phyloP scores from a whole-genome alignment of 2,888 invertebrate species.

The Tetragonula carbonaria region DNA sequence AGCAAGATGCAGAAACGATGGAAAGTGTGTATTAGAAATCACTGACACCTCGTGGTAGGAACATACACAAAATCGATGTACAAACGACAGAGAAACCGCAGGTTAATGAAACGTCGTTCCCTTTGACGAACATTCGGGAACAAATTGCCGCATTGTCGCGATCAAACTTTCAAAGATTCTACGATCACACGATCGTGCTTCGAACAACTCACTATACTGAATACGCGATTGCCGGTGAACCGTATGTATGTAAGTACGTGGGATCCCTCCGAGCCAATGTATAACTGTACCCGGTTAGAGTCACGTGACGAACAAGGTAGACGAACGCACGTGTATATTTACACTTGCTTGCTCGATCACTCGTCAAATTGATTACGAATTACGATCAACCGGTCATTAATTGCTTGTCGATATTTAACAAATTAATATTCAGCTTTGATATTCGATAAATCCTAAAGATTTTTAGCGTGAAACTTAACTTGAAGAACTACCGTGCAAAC shows the following conservation, averaged over 20 bases:
- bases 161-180: constrained; percentile 52
- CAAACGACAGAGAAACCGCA: constrained; percentile 1
- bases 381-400: constrained; percentile 4
- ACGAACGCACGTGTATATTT: constrained; percentile 45
- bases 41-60: neutral
- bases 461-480: no score
- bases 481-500: no score
- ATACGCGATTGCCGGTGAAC: constrained; percentile 19
- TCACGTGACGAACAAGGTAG: constrained; percentile 45
- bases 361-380: neutral
- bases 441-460: neutral
- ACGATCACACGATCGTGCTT: constrained; percentile 36
- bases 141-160: constrained; percentile 34
- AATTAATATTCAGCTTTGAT: neutral
- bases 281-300: constrained; percentile 61
- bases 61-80: neutral
- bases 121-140: neutral
- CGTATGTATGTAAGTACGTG: constrained; percentile 25
- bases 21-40: neutral
- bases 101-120: neutral
- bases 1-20: neutral
- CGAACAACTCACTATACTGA: constrained; percentile 24
- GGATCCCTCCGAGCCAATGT: constrained; percentile 32
- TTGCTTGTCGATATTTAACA: neutral
- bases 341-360: constrained; percentile 20